These are phyloP conservation scores for Melangyna quadrimaculata DNA, from an alignment of 2,888 invertebrate genomes.

Conservation along the genomic window DNA sequence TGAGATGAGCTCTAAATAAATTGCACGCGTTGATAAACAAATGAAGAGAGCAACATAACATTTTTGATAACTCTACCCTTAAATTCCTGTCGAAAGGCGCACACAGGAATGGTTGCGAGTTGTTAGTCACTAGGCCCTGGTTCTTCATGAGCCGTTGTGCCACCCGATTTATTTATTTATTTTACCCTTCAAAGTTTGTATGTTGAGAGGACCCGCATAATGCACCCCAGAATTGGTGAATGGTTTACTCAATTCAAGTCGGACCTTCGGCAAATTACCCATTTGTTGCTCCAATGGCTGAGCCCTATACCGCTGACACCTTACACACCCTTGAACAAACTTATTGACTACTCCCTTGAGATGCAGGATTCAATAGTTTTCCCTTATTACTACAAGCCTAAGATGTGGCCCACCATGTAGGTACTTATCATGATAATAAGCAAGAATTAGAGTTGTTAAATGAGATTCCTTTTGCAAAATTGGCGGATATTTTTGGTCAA, in stretches of 20 bases:
- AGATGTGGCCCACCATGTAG: conserved; percentile 8
- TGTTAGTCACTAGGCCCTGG: too few species aligned
- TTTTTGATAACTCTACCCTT: too few species aligned
- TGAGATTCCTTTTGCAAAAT: conserved; percentile 1
- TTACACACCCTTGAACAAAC: background rate
- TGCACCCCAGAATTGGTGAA: conserved; percentile 7
- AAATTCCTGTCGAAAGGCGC: too few species aligned
- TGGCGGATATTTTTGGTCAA: conserved; percentile 9
- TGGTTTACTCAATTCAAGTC: background rate
- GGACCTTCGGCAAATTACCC: background rate
- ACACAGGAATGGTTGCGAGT: too few species aligned
- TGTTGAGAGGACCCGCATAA: background rate
- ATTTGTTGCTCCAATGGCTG: conserved; percentile 11
- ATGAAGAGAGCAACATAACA: background rate
- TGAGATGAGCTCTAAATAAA: conserved; percentile 2
- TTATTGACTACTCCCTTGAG: background rate
- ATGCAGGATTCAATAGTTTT: background rate
- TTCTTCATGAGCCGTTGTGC: too few species aligned
- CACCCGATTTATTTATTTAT: too few species aligned
- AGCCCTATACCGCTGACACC: conserved; percentile 2
- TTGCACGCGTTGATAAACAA: background rate
- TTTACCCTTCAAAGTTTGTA: background rate
- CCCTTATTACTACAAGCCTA: conserved; percentile 1
- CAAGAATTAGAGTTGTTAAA: background rate
- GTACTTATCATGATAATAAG: conserved; percentile 1